Evolutionary conservation across 2,888 invertebrate genomes (phyloP), one percentile per base, ranked within the genome.

Genomic region (Polyploca ridens): DNA sequence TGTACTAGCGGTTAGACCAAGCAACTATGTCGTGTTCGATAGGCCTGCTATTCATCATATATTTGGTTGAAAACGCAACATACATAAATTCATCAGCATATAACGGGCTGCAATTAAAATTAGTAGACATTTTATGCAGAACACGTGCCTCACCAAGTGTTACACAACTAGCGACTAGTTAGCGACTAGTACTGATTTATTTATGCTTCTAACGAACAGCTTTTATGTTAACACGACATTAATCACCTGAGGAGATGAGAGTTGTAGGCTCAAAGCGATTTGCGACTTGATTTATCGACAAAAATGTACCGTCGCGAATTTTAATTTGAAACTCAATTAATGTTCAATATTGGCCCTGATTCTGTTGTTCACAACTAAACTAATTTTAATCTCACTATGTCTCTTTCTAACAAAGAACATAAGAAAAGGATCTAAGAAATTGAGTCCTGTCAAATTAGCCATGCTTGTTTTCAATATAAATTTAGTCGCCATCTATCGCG

Each of bases 211-310:
- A 54, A 54, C 19, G 54, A 54, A 54, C 54, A 54, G 54, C 54
- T 19, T 54, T 54, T 54, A 54, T 54, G 54, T 54, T 54, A 54
- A 54, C 54, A 54, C 54, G 54, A 54, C 19, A 54, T 54, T 54
- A 54, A 54, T 54, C 54, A 54, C 54, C 8, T 19, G 16, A 4
- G 19, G 19, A 10, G 10, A 54, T 10, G 6, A 6, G 7, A 54
- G 16, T 54, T 54, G 54, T 10, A 54, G 11, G 19, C 54, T 54
- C 1, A 0, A 54, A 54, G 54, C 54, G 19, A n/a, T 46, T 46
- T 46, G 3, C 0, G 14, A 46, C n/a, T 6, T 33, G 3, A 5
- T 33, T 33, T 5, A 3, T 5, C 3, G 3, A 33, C 5, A 5
- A 33, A 33, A 33, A 33, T 5, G 5, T 33, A 5, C 4, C 33